Percentiles rank a stretch among this genome's conserved stretches.
Evolutionary conservation across 2,888 invertebrate species (phyloP).

Genomic region (Diaprepes abbreviatus): DNA sequence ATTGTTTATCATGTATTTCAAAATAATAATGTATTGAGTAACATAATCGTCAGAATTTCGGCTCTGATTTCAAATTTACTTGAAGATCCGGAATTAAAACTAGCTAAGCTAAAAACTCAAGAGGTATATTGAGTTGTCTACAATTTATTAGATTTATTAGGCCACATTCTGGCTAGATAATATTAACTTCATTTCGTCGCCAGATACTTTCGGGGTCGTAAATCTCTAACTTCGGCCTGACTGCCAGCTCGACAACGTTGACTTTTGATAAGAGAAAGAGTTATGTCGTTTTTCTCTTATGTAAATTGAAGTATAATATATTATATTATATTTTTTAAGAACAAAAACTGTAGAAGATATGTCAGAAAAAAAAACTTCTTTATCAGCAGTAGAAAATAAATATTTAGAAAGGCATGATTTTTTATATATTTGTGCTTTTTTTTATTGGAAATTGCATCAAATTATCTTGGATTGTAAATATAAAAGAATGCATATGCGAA

Average conservation of each 20-base stretch:
- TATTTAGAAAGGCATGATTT: too few relatives aligned
- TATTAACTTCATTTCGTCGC: slow-evolving; percentile 49
- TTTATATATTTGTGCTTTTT: too few relatives aligned
- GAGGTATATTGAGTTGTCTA: slow-evolving; percentile 36
- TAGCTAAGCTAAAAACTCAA: too few relatives aligned
- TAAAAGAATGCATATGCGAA: too few relatives aligned
- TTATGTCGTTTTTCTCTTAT: slow-evolving; percentile 45
- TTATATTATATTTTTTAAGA: slow-evolving; percentile 18
- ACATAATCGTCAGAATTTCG: too few relatives aligned
- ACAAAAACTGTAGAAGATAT: slow-evolving; percentile 14
- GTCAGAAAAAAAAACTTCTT: slow-evolving; percentile 11
- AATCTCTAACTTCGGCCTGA: slow-evolving; percentile 40
- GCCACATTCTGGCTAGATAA: slow-evolving; percentile 46
- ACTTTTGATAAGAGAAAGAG: slow-evolving; percentile 43
- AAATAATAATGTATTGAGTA: too few relatives aligned
- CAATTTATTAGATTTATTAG: slow-evolving; percentile 47
- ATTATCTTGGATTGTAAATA: too few relatives aligned
- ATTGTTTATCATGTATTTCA: too few relatives aligned
- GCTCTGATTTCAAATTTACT: too few relatives aligned
- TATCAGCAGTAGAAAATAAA: background rate
- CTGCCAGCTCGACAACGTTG: slow-evolving; percentile 41
- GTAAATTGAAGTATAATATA: slow-evolving; percentile 42
- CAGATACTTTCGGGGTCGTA: slow-evolving; percentile 44
- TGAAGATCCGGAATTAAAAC: too few relatives aligned
- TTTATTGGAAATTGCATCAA: too few relatives aligned